Conservation (phyloP, 2,888 invertebrate genomes). For the Hirtodrosophila confusa region DNA sequence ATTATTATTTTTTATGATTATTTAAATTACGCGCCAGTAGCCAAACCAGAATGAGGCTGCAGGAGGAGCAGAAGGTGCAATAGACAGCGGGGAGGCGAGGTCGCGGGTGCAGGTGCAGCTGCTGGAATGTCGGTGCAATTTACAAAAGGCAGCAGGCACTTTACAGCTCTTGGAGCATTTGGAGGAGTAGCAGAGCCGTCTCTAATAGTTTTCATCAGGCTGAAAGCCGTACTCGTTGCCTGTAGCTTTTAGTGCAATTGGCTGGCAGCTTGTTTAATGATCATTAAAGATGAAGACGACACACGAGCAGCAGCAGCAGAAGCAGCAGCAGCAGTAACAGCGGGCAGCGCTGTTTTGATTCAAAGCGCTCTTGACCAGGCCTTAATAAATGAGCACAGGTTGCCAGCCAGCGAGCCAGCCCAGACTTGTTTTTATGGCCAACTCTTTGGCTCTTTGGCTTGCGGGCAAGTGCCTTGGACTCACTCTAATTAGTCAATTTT, state of each 20-base stretch:
- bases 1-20: conserved; percentile 80
- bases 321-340: conserved; percentile 10
- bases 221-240: conserved; percentile 59
- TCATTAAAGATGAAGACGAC: conserved; percentile 78
- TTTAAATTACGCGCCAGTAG: conserved; percentile 74
- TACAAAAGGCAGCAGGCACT: conserved; percentile 69
- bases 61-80: not conserved
- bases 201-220: conserved; percentile 79
- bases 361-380: conserved; percentile 79
- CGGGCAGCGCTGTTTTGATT: conserved; percentile 61
- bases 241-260: conserved; percentile 78
- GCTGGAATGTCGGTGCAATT: conserved; percentile 72
- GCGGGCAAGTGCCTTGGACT: conserved; percentile 75
- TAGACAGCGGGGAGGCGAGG: conserved; percentile 5
- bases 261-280: conserved; percentile 77
- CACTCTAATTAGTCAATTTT: conserved; percentile 79
- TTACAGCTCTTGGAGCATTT: conserved; percentile 59
- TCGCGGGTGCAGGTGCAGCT: conserved; percentile 17
- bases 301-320: conserved; percentile 46
- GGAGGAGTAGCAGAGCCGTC: conserved; percentile 37
- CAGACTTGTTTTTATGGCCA: conserved; percentile 66
- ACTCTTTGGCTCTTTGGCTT: conserved; percentile 61
- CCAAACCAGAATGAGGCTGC: conserved; percentile 54
- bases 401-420: conserved; percentile 21
- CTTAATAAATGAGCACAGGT: conserved; percentile 77